Percentiles rank a stretch among this genome's conserved stretches.
phyloP scores from a whole-genome alignment of 2,797 vertebrate species.

The Pseudochromis fuscus region DNA sequence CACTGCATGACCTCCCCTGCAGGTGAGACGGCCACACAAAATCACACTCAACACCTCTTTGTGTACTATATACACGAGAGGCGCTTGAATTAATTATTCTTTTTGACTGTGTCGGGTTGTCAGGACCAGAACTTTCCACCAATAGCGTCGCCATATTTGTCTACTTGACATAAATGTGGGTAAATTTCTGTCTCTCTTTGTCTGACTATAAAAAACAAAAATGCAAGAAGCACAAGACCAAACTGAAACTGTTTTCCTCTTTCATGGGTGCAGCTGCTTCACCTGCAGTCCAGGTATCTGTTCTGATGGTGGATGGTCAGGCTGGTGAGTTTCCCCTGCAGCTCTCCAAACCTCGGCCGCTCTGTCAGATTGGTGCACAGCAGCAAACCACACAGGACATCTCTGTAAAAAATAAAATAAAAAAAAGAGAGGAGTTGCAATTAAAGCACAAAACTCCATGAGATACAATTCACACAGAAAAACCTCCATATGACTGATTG shows the following conservation, averaged over 20 bases:
- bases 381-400: slow-evolving; percentile 95
- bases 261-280: slow-evolving; percentile 36
- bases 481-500: background rate
- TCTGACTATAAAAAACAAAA: too few species aligned
- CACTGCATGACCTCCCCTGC: slow-evolving; percentile 93
- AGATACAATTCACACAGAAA: background rate
- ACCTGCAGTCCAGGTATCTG: slow-evolving; percentile 97
- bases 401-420: slow-evolving; percentile 87
- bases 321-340: slow-evolving; percentile 91
- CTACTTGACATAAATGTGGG: background rate
- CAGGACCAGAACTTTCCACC: background rate
- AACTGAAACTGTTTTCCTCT: too few species aligned
- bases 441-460: background rate
- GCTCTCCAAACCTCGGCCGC: slow-evolving; percentile 89
- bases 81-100: background rate
- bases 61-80: background rate
- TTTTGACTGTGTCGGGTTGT: background rate
- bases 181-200: background rate
- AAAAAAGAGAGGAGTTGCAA: background rate
- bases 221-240: too few species aligned
- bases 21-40: slow-evolving; percentile 14
- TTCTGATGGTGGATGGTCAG: slow-evolving; percentile 95
- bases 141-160: too few species aligned
- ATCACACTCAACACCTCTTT: background rate
- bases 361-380: slow-evolving; percentile 93